Percentiles rank a stretch among this genome's conserved stretches.
phyloP scores from a whole-genome alignment of 2,113 vertebrate species.

The Atractosteus spatula region DNA sequence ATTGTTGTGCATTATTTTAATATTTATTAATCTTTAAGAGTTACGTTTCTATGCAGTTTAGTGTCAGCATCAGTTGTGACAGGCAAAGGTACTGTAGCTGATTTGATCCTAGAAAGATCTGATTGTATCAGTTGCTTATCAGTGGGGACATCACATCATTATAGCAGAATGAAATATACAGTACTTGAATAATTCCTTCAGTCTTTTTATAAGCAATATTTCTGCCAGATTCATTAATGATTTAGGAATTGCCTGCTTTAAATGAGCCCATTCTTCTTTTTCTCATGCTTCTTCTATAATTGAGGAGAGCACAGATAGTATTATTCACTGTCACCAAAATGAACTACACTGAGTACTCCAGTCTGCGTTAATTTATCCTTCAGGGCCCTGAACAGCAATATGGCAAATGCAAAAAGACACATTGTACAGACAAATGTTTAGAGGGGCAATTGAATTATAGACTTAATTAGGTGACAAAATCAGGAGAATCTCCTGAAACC shows the following conservation, averaged over 20 bases:
- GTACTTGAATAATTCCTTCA: no score
- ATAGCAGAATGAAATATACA: no score
- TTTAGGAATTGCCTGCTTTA: background rate
- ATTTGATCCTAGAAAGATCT: no score
- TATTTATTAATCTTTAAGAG: no score
- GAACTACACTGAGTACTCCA: background rate
- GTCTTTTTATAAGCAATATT: background rate
- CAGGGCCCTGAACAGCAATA: background rate
- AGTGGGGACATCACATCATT: no score
- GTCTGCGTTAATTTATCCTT: background rate
- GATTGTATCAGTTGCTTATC: no score
- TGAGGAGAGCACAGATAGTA: background rate
- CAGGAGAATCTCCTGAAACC: background rate
- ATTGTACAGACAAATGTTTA: background rate
- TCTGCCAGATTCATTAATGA: background rate
- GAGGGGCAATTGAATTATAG: background rate
- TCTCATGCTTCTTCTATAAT: background rate
- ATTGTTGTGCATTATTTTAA: no score
- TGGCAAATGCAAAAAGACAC: background rate
- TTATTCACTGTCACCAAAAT: slow-evolving; percentile 2
- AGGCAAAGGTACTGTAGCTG: background rate
- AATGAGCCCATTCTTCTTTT: background rate
- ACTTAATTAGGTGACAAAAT: slow-evolving; percentile 7
- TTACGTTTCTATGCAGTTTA: no score
- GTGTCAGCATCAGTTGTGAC: no score